phyloP scores from a whole-genome alignment of 2,797 vertebrate species.

The Amniataba percoides region DNA sequence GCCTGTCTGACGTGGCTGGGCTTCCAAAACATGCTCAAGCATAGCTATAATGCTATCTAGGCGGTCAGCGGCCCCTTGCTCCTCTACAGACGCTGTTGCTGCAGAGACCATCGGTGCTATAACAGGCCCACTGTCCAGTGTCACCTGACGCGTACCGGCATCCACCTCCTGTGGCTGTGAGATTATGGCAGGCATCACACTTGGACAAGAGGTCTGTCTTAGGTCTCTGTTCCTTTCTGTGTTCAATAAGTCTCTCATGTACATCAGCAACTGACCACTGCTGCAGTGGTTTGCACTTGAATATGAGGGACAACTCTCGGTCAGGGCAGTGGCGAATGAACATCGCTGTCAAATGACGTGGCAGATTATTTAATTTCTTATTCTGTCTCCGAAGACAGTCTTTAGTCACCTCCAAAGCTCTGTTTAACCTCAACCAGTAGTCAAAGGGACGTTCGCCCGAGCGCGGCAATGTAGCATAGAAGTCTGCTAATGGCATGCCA shows the following conservation, averaged over 20 bases:
- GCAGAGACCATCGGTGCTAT: background rate
- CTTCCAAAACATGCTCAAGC: constrained; percentile 10
- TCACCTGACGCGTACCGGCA: background rate
- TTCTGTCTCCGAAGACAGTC: constrained; percentile 36
- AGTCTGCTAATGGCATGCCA: constrained; percentile 39
- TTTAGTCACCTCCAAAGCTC: constrained; percentile 22
- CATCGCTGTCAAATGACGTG: constrained; percentile 25
- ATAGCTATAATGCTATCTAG: background rate
- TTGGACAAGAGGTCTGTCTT: background rate
- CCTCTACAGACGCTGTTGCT: fast-evolving
- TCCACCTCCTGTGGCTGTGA: background rate
- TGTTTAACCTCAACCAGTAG: constrained; percentile 50
- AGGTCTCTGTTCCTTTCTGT: background rate
- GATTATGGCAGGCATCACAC: too few relatives aligned
- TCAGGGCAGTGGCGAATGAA: constrained; percentile 36
- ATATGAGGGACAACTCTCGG: constrained; percentile 35
- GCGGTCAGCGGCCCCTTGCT: background rate
- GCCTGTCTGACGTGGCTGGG: background rate
- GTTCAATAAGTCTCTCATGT: constrained; percentile 26
- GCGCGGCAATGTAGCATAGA: constrained; percentile 31
- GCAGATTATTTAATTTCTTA: constrained; percentile 8
- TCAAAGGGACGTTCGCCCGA: constrained; percentile 51
- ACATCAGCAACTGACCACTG: constrained; percentile 33
- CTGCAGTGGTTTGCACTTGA: constrained; percentile 31
- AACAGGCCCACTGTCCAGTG: background rate